A percentile compares a stretch with the other conserved stretches of the same genome.
Evolutionary conservation across 2,888 invertebrate species (phyloP).

Genomic region (Limnephilus lunatus): DNA sequence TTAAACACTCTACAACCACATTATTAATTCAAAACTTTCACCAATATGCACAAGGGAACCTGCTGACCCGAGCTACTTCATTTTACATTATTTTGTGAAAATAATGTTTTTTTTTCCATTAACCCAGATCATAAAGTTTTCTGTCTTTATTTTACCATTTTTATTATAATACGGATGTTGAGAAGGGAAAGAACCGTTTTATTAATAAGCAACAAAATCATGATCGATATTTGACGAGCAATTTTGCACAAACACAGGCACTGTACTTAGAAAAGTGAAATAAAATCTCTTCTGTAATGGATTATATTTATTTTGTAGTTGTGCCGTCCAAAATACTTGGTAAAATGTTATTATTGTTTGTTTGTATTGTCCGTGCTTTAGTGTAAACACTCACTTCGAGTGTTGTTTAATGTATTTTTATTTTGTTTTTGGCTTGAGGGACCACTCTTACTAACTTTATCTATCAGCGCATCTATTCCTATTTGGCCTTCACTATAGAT

Average conservation of each 20-base stretch:
- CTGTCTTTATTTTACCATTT: too few species aligned
- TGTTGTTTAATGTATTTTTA: slow-evolving; percentile 59
- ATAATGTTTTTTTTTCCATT: neutral
- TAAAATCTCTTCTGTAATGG: neutral
- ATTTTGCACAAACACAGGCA: slow-evolving; percentile 5
- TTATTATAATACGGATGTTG: too few species aligned
- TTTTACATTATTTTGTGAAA: neutral
- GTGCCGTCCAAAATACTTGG: slow-evolving; percentile 63
- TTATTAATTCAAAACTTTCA: neutral
- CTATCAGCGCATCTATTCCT: slow-evolving; percentile 66
- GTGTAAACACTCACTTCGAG: slow-evolving; percentile 44
- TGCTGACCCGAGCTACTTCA: neutral
- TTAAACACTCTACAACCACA: neutral
- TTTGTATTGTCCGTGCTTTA: slow-evolving; percentile 48
- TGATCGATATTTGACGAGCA: slow-evolving; percentile 24
- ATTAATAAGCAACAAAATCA: neutral
- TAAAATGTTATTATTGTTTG: slow-evolving; percentile 40
- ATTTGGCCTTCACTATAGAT: slow-evolving; percentile 55
- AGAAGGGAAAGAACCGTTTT: slow-evolving; percentile 4
- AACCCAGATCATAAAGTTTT: too few species aligned
- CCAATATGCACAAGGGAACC: neutral
- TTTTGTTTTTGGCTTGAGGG: slow-evolving; percentile 66
- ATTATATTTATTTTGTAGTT: slow-evolving; percentile 57
- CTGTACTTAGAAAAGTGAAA: neutral
- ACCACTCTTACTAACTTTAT: slow-evolving; percentile 66